Evolutionary conservation across 2,113 vertebrate species (phyloP), one percentile per base, ranked within the genome.

Genomic region (Falcunculus frontatus): DNA sequence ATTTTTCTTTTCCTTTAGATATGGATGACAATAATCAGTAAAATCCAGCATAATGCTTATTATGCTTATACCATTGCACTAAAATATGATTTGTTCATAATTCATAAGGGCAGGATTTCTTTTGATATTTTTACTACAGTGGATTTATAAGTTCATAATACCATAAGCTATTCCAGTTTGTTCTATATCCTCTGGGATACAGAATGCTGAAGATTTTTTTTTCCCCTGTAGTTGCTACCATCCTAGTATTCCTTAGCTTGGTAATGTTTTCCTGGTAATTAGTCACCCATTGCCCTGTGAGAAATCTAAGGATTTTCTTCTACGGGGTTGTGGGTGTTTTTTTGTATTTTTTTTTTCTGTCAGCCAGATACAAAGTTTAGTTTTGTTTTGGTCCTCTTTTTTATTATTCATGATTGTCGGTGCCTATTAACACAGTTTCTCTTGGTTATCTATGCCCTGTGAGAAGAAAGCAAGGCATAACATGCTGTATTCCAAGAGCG

Each of bases 91-190:
- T 87, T 72, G 30, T 68, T 87, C 77, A 35, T 78, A 57, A 85
- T 78, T 96, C 13, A 25, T 67, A 65, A 75, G 26, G 64, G 41
- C n/a, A 84, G 44, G 23, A 53, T 88, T 92, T 85, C 26, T 88
- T 93, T 53, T 90, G 56, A 56, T 83, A 63, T 74, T 88, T 93
- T 94, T 92, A 56, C 39, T 67, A 27, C 17, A n/a, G 11, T 95
- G 29, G 52, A 90, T 93, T 96, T 92, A 44, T 84, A 87, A 67
- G 64, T 81, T 93, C 39, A 75, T 90, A 86, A 86, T 75, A 70
- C 39, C 4, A 16, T 75, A 84, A 92, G 44, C 35, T 67, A 39
- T 75, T 96, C 10, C 30, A 59, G 30, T 91, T 90, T 85, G 42
- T 91, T 69, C 33, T 87, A 33, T 76, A 16, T 86, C 52, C 33